Percentiles rank a stretch among this genome's conserved stretches.
phyloP scores from a whole-genome alignment of 2,113 vertebrate genomes.

The Gallinago jamesoni region DNA sequence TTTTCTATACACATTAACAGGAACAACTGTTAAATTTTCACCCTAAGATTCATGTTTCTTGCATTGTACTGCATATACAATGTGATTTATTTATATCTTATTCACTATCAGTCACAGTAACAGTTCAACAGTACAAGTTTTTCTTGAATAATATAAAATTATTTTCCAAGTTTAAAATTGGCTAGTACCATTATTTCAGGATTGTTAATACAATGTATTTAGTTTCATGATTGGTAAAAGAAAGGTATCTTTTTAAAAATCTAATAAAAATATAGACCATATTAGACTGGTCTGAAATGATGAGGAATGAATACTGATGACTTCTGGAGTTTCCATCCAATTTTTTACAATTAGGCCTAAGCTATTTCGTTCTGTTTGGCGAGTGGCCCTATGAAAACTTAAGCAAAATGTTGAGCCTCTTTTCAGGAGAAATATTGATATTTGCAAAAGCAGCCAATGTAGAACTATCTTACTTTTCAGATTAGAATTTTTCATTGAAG shows the following conservation, averaged over 20 bases:
- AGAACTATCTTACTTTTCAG: background rate
- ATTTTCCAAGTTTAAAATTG: background rate
- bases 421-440: background rate
- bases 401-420: background rate
- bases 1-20: background rate
- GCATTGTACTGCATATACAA: background rate
- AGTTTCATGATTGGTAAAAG: background rate
- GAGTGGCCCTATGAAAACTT: background rate
- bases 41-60: background rate
- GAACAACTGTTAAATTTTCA: background rate
- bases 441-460: background rate
- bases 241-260: background rate
- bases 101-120: background rate
- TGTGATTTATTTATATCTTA: background rate
- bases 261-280: background rate
- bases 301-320: background rate
- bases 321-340: background rate
- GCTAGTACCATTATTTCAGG: background rate
- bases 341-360: background rate
- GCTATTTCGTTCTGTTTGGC: background rate
- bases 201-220: background rate
- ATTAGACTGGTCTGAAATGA: background rate
- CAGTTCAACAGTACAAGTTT: background rate
- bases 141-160: background rate
- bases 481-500: background rate